Base-by-base conservation (phyloP, 2,888 invertebrate genomes). In the Nephrocerus scutellatus region DNA sequence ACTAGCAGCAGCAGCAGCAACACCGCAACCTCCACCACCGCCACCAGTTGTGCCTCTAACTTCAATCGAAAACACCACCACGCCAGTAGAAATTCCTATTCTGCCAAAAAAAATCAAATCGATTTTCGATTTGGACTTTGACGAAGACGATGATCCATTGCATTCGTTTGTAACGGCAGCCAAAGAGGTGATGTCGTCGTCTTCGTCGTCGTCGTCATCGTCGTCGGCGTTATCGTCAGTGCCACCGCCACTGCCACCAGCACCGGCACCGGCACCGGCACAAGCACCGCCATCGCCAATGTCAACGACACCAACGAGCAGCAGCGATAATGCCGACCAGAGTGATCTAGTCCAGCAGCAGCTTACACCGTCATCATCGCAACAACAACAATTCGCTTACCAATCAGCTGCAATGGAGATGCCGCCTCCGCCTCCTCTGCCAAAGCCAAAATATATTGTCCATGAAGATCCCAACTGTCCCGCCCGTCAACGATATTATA, bases 51-150 rank as follows among this genome's bases (percentile, higher is more conserved):
- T 44, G 14, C 28, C 37, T 19, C 32, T 37, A 6, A 37, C 39
- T 10, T 46, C 46, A 41, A 23, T 8, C 6, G 28, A 7, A 28
- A 12, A 8, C 28, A 28, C n/a, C 28, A 28, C n/a, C 14, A 10
- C 22, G 22, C 44, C 46, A 37, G 22, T 28, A 31, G 41, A 39
- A 36, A 41, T 44, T 39, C 25, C 34, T 19, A 36, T 30, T 13
- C 37, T 34, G 12, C 38, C 36, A 28, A 65, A 60, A 43, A 60
- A 59, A 8, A 54, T 56, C 0, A 67, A 63, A 41, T 68, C 68
- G 1, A 68, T 68, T 39, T 68, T 68, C 49, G 68, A 68, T 54
- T 51, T 68, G 18, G 68, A 68, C 48, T 68, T 66, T 40, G 68
- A 68, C 35, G 68, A 65, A 6, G 66, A 62, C 8, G 60, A 66